Evolutionary conservation across 2,797 vertebrate genomes (phyloP), one percentile per base, ranked within the genome.

Genomic region (Nyctibius grandis): DNA sequence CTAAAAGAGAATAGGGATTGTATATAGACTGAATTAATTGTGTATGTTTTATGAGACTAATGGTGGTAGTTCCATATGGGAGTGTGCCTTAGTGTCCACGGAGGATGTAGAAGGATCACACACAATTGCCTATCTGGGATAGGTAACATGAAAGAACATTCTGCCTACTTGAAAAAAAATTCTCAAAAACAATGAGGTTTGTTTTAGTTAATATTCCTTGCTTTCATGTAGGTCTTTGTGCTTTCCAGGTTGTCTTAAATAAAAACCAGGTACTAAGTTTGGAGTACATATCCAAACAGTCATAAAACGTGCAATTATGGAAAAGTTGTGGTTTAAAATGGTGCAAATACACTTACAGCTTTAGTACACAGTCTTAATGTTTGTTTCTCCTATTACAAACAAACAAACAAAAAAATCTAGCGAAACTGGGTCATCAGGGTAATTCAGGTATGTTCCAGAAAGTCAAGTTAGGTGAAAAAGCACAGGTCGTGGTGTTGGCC

Each of bases 341-440:
- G 65, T 0, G 2, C 15, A 42, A 2, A 65, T 60, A 15, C 0
- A 11, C 9, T 68, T 21, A 16, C 6, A 33, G 29, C 8, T 19
- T 88, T 61, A 8, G 11, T n/a, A n/a, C n/a, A n/a, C 15, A 60
- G 8, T 38, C 42, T 34, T 53, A 21, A n/a, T 0, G 0, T 50
- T 45, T 38, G 16, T 53, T 85, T 72, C 28, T 87, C 19, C 45
- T 15, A 5, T 64, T 75, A 23, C 11, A 33, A 75, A 78, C 63
- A 38, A 68, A 83, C 45, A n/a, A 38, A 16, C 7, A 45, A 54
- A 25, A 21, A 4, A 63, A 56, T 2, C 1, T 12, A 51, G 23
- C 59, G 48, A 77, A 79, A 65, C 16, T 33, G n/a, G 17, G 42
- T 73, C 56, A 34, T 72, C 47, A 12, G 23, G 26, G 17, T 69